These are phyloP conservation scores for Sakesphorus luctuosus DNA, from an alignment of 2,113 vertebrate species.

Conservation along the genomic window DNA sequence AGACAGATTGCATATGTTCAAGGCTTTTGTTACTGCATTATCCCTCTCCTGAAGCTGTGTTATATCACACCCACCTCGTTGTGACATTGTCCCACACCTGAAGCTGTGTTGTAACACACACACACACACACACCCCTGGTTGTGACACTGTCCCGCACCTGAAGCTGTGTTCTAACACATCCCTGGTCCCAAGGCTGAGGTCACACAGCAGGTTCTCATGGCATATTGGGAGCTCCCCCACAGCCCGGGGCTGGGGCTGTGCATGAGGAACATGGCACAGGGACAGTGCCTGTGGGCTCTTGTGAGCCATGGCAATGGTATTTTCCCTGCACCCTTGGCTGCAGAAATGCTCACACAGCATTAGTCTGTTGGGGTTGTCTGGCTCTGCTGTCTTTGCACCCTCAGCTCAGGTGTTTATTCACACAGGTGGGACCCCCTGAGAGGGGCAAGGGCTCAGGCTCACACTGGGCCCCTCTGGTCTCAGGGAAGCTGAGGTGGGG, in stretches of 20 bases:
- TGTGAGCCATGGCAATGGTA: not conserved
- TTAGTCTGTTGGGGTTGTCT: not conserved
- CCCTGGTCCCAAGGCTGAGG: not conserved
- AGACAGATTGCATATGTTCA: not conserved
- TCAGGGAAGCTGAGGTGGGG: not conserved
- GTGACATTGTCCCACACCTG: not conserved
- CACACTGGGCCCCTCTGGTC: accelerated
- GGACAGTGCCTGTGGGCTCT: not conserved
- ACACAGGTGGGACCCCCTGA: not conserved
- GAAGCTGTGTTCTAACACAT: not conserved
- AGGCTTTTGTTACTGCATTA: not conserved
- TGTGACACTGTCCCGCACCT: too few relatives aligned
- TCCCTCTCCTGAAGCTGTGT: not conserved
- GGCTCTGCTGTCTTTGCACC: accelerated
- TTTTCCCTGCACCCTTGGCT: not conserved
- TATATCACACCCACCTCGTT: not conserved
- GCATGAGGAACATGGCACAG: not conserved
- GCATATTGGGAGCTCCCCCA: accelerated
- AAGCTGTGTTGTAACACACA: not conserved
- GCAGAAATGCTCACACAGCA: not conserved
- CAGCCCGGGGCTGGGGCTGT: not conserved
- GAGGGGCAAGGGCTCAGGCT: not conserved
- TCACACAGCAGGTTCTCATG: not conserved
- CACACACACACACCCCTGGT: too few relatives aligned
- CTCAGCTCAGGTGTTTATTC: not conserved